phyloP scores from a whole-genome alignment of 2,888 invertebrate species.

The Ypsolopha scabrella region DNA sequence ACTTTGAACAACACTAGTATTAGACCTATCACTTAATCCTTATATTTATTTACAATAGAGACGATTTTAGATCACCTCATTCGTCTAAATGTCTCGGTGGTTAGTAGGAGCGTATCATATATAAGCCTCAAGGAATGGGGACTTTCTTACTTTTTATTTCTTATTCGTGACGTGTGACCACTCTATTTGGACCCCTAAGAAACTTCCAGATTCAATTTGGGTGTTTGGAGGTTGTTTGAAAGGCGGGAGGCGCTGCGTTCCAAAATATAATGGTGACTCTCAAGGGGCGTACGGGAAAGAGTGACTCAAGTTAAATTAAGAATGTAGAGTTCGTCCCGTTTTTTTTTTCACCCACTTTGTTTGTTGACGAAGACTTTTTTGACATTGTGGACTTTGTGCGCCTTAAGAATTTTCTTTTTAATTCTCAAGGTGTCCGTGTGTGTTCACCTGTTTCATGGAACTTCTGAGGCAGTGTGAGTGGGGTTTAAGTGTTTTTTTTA shows the following conservation, averaged over 20 bases:
- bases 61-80: too few relatives aligned
- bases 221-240: background rate
- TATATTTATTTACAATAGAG: too few relatives aligned
- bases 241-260: conserved; percentile 12
- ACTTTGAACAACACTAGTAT: conserved; percentile 8
- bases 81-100: too few relatives aligned
- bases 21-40: too few relatives aligned
- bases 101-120: conserved; percentile 28
- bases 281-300: conserved; percentile 54
- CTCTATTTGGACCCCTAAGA: conserved; percentile 22
- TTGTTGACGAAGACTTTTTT: conserved; percentile 63
- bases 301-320: conserved; percentile 71
- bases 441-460: conserved; percentile 37
- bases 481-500: conserved; percentile 27
- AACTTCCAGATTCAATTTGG: background rate
- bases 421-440: conserved; percentile 59
- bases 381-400: conserved; percentile 63
- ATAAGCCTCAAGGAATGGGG: conserved; percentile 51
- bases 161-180: conserved; percentile 44
- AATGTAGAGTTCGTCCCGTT: conserved; percentile 60
- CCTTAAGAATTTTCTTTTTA: conserved; percentile 37
- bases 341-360: conserved; percentile 53
- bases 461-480: conserved; percentile 27
- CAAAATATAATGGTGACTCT: conserved; percentile 23
- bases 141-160: conserved; percentile 42